A percentile compares a stretch with the other conserved stretches of the same genome.
Evolutionary conservation across 2,888 invertebrate species (phyloP).

Genomic region (Meteorus colon): DNA sequence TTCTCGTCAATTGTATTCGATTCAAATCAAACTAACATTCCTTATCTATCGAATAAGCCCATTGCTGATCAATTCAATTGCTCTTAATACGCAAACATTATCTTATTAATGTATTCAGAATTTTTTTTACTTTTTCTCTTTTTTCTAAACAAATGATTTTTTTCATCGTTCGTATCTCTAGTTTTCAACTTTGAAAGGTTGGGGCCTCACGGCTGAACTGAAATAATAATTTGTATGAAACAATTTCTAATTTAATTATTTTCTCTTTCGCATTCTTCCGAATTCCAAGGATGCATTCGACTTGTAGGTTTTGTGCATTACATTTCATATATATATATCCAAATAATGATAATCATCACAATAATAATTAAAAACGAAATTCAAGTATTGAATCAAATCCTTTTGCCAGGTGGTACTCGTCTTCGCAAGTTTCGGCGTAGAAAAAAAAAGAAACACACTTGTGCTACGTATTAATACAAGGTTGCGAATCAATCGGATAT

Average conservation of each 20-base stretch:
- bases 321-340: neutral
- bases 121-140: constrained; percentile 35
- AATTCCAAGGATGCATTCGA: constrained; percentile 6
- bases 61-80: constrained; percentile 48
- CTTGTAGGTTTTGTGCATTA: constrained; percentile 15
- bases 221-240: constrained; percentile 43
- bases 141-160: constrained; percentile 60
- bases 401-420: neutral
- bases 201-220: constrained; percentile 52
- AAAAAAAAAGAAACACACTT: neutral
- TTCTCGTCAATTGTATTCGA: neutral
- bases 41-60: constrained; percentile 48
- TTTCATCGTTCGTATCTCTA: constrained; percentile 56
- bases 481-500: constrained; percentile 1
- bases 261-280: constrained; percentile 1
- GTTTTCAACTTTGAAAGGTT: constrained; percentile 40
- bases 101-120: neutral
- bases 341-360: neutral
- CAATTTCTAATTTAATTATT: constrained; percentile 32
- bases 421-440: neutral
- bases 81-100: constrained; percentile 48
- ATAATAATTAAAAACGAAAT: neutral
- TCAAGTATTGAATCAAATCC: neutral
- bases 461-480: neutral
- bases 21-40: constrained; percentile 21